Base-by-base conservation (phyloP, 2,888 invertebrate species). In the Drosophila fulvimacula region DNA sequence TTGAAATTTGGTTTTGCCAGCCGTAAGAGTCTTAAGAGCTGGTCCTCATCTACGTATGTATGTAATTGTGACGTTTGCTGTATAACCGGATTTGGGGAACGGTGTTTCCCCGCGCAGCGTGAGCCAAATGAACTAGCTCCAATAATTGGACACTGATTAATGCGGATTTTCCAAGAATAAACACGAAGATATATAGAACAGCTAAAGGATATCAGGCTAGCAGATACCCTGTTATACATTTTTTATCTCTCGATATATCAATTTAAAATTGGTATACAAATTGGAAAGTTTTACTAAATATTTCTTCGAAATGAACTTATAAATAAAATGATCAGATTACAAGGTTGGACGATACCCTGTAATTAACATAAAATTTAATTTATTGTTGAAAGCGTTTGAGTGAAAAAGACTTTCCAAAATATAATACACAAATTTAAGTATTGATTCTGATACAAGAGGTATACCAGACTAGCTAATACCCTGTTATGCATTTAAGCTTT, bases 41-140 rank as follows among this genome's bases (percentile, higher is more conserved):
- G 21, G 17, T 42, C 44, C 27, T 39, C 21, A 27, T 15, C 27
- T 13, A 17, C n/a, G n/a, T n/a, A 5, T 11, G 27, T n/a, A 3
- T 11, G 6, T 19, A 13, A 34, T 39, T 32, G 27, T 49, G 17
- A 30, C 19, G 36, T 44, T 53, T 13, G 17, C 11, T 21, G 49
- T 3, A 13, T 32, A 75, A 72, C 76, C 73, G 73, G 75, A 75
- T 72, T 39, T 21, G 11, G 3, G 17, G 38, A 32, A 67, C 44
- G 62, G 53, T 62, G 58, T n/a, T 61, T 61, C 59, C 67, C 71
- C 51, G 17, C 46, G 7, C 46, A 57, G 44, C 42, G 10, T 39
- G 49, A 51, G 48, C 61, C 27, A 66, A 55, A 38, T 38, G 44
- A 51, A 51, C 27, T n/a, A 51, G 38, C 42, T 24, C 27, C 24